A percentile compares a stretch with the other conserved stretches of the same genome.
Evolutionary conservation across 1,140 invertebrate species (phyloP).

Genomic region (Aculops lycopersici): DNA sequence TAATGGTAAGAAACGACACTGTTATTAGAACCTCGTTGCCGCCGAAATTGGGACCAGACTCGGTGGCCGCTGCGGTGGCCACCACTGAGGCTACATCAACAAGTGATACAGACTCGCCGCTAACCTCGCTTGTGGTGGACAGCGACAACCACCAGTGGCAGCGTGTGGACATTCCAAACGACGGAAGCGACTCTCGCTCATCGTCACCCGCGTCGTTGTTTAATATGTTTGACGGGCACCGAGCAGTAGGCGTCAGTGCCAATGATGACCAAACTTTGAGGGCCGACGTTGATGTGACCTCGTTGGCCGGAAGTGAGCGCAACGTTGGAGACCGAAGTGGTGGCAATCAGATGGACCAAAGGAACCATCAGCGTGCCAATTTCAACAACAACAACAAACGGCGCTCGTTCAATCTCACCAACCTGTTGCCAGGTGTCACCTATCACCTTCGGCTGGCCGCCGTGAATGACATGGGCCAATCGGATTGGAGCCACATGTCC

Average conservation of each 20-base stretch:
- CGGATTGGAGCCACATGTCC: constrained; percentile 1
- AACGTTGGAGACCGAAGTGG: constrained; percentile 8
- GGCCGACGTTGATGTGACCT: neutral
- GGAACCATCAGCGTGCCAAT: no score
- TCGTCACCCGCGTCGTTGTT: constrained; percentile 5
- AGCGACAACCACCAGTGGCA: no score
- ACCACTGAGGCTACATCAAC: no score
- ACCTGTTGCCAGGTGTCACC: constrained; percentile 10
- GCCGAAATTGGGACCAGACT: no score
- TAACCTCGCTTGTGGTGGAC: no score
- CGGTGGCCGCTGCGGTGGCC: no score
- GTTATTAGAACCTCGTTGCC: no score
- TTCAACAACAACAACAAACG: constrained; percentile 7
- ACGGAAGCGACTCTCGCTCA: no score
- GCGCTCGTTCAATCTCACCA: constrained; percentile 7
- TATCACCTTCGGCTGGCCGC: constrained; percentile 12
- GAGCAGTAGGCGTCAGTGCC: neutral
- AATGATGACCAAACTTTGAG: neutral
- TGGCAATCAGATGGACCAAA: no score
- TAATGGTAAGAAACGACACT: constrained; percentile 12
- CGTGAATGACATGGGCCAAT: constrained; percentile 10
- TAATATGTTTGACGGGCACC: neutral
- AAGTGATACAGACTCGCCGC: no score
- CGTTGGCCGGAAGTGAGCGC: constrained; percentile 5
- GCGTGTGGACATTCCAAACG: no score